A percentile compares a stretch with the other conserved stretches of the same genome.
phyloP scores from a whole-genome alignment of 2,113 vertebrate genomes.

The Psilopogon haemacephalus region DNA sequence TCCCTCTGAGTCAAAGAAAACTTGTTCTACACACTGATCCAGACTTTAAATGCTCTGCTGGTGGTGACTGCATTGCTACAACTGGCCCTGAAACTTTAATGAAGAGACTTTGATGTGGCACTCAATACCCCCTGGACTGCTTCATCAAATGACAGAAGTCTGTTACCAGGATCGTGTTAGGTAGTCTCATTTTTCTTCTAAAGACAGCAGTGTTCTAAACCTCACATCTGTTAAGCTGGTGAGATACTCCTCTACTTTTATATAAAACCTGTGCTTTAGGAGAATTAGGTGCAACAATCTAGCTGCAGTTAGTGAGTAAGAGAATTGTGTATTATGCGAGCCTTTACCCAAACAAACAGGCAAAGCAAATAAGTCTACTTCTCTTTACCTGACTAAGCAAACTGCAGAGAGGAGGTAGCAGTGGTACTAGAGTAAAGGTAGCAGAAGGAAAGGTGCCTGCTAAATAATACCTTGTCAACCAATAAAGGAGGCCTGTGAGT shows the following conservation, averaged over 20 bases:
- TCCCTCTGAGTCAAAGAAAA: not conserved
- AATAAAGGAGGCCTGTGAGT: not conserved
- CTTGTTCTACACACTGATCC: not conserved
- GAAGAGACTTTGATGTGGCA: not conserved
- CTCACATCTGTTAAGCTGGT: not conserved
- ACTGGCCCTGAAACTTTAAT: not conserved
- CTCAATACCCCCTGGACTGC: not conserved
- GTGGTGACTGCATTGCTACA: not conserved
- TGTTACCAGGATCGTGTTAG: not conserved
- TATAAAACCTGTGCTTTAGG: not conserved
- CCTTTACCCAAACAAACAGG: not conserved
- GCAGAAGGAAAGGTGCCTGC: conserved; percentile 19
- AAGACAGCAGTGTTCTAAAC: not conserved
- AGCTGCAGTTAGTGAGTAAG: not conserved
- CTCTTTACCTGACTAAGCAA: not conserved
- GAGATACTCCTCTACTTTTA: not conserved
- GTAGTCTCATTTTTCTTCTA: not conserved
- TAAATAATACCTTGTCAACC: conserved; percentile 28
- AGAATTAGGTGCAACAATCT: not conserved
- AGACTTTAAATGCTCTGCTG: not conserved
- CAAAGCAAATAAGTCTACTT: not conserved
- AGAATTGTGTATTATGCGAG: not conserved
- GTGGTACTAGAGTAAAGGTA: conserved; percentile 25
- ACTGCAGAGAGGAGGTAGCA: not conserved
- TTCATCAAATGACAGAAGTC: not conserved